phyloP scores from a whole-genome alignment of 2,797 vertebrate species.

The Sebastes iracundus region DNA sequence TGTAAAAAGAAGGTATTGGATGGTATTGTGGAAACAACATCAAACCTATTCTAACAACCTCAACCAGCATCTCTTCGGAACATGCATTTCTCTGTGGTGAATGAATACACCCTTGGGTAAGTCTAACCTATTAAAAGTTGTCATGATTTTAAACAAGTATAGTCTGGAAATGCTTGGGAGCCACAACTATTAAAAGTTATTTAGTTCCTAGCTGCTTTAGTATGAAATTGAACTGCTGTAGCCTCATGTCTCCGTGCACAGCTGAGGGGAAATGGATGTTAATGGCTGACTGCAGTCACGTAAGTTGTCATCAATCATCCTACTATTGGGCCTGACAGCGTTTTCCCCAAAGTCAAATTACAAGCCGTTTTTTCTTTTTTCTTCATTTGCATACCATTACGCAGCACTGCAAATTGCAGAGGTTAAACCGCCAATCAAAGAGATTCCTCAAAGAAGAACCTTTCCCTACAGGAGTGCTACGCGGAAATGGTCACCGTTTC shows the following conservation, averaged over 20 bases:
- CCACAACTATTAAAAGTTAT: slow-evolving; percentile 9
- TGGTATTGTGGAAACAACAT: neutral
- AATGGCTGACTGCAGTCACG: slow-evolving; percentile 39
- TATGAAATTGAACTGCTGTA: slow-evolving; percentile 1
- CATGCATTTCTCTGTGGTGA: neutral
- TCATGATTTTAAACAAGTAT: neutral
- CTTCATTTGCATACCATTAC: slow-evolving; percentile 47
- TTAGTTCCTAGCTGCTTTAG: slow-evolving; percentile 8
- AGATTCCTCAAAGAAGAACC: slow-evolving; percentile 10
- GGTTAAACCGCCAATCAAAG: slow-evolving; percentile 33
- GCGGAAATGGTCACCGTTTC: neutral
- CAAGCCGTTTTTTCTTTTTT: slow-evolving; percentile 19
- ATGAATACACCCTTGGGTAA: neutral
- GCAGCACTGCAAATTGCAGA: slow-evolving; percentile 13
- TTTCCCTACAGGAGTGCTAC: neutral
- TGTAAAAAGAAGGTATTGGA: neutral
- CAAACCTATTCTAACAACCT: neutral
- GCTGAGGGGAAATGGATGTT: slow-evolving; percentile 21
- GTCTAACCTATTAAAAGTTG: slow-evolving; percentile 16
- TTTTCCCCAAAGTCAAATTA: slow-evolving; percentile 24
- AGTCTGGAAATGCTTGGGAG: neutral
- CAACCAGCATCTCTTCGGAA: neutral
- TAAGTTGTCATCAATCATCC: slow-evolving; percentile 53
- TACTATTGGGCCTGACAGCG: slow-evolving; percentile 24
- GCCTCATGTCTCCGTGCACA: slow-evolving; percentile 6